A percentile compares a stretch with the other conserved stretches of the same genome.
phyloP scores from a whole-genome alignment of 1,140 invertebrate species.

The Hyposmocoma kahamanoa region DNA sequence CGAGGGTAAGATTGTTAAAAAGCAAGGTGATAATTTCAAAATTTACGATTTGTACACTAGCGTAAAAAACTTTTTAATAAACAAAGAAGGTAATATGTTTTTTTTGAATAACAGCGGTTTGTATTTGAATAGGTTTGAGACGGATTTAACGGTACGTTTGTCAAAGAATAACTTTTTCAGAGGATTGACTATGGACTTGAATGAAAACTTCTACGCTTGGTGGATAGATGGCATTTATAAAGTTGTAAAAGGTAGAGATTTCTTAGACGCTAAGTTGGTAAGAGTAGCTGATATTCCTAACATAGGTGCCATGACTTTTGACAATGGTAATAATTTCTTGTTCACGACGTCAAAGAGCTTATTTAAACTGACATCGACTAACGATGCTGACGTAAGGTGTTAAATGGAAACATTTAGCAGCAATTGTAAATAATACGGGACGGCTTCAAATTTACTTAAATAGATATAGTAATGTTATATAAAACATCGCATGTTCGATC shows the following conservation, averaged over 20 bases:
- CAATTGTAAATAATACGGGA: too few relatives aligned
- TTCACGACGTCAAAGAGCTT: constrained; percentile 40
- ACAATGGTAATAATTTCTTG: constrained; percentile 55
- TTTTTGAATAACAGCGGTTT: constrained; percentile 28
- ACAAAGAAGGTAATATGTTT: constrained; percentile 40
- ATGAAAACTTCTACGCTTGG: constrained; percentile 46
- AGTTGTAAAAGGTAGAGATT: constrained; percentile 31
- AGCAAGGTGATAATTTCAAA: constrained; percentile 47
- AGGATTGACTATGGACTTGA: constrained; percentile 45
- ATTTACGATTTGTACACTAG: constrained; percentile 27
- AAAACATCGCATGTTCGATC: too few relatives aligned
- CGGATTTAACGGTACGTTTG: constrained; percentile 22
- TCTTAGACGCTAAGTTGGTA: constrained; percentile 30
- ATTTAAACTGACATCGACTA: constrained; percentile 32
- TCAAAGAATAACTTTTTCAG: constrained; percentile 52
- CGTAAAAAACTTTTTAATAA: constrained; percentile 49
- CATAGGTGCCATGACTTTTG: constrained; percentile 51
- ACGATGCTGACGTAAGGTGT: neutral
- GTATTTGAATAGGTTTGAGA: constrained; percentile 1
- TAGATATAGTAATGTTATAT: too few relatives aligned
- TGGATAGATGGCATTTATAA: constrained; percentile 60
- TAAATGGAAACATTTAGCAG: too few relatives aligned
- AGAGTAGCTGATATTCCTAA: constrained; percentile 33
- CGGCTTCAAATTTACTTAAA: neutral
- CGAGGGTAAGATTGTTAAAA: constrained; percentile 39